Conservation (phyloP, 2,113 vertebrate genomes). For the Caracal caracal region DNA sequence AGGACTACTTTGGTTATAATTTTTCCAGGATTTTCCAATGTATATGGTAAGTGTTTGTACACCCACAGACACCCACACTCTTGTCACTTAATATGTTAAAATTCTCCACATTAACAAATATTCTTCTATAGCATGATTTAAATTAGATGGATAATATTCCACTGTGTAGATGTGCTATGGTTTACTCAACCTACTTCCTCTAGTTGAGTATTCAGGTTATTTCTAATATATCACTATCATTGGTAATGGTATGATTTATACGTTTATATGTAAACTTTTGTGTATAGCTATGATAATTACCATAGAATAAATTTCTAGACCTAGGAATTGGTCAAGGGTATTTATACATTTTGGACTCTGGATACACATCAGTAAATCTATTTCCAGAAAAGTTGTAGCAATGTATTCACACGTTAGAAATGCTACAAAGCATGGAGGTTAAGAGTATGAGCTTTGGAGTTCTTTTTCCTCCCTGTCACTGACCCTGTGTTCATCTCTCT, state of each 20-base stretch:
- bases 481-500: not conserved
- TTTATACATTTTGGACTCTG: not conserved
- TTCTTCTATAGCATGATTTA: not conserved
- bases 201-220: not conserved
- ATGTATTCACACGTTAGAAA: not conserved
- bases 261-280: not conserved
- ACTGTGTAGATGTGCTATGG: not conserved
- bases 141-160: not conserved
- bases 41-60: not conserved
- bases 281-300: not conserved
- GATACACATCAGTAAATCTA: not conserved
- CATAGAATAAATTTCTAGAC: not conserved
- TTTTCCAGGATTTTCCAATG: not conserved
- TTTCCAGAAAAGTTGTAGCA: not conserved
- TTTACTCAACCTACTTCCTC: slow-evolving; percentile 1
- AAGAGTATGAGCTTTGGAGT: not conserved
- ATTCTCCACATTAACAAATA: not conserved
- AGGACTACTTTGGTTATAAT: not conserved
- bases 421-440: not conserved
- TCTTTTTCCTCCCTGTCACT: not conserved
- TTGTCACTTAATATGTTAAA: not conserved
- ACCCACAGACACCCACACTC: not conserved
- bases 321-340: not conserved
- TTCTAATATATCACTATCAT: not conserved
- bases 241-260: not conserved